Evolutionary conservation across 2,888 invertebrate species (phyloP), one percentile per base, ranked within the genome.

Genomic region (Lasioglossum lativentre): DNA sequence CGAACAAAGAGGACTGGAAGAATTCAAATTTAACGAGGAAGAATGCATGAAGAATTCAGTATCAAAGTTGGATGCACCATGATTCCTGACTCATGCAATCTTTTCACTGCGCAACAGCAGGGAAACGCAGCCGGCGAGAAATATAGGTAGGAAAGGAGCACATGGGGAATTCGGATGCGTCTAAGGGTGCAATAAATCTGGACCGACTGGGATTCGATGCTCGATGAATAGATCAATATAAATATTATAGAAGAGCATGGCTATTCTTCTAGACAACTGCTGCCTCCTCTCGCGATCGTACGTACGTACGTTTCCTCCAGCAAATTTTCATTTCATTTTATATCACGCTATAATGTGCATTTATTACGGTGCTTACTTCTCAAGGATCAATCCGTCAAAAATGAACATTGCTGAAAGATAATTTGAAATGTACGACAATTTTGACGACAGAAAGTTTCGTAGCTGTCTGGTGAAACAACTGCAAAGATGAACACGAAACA

Each of bases 1-100:
- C 77, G 80, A 72, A 70, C 66, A 82, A 86, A 87, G 72, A 80
- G 75, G 63, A 87, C 71, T 82, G 40, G 75, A 87, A 83, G 86
- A 87, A 87, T 87, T 87, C 87, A 86, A 87, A 87, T 87, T 87
- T 86, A 87, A 87, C 87, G 83, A 87, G 73, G 78, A 83, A 83
- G 87, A 87, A 87, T 86, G 86, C 74, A 76, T 56, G 83, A 86
- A 78, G 87, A 87, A 87, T 86, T 86, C 87, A 83, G 86, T 87
- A 87, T 87, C 80, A 86, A 87, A 86, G 87, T 87, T 87, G 83
- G 78, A 83, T 86, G 66, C 75, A 75, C 56, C 83, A 86, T 86
- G 86, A 87, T 66, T 87, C 86, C 75, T 68, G 80, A 80, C 75
- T 87, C 86, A 56, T 83, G 80, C 83, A 75, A 87, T 86, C 87